phyloP scores from a whole-genome alignment of 2,113 vertebrate genomes.

The Megalops atlanticus region DNA sequence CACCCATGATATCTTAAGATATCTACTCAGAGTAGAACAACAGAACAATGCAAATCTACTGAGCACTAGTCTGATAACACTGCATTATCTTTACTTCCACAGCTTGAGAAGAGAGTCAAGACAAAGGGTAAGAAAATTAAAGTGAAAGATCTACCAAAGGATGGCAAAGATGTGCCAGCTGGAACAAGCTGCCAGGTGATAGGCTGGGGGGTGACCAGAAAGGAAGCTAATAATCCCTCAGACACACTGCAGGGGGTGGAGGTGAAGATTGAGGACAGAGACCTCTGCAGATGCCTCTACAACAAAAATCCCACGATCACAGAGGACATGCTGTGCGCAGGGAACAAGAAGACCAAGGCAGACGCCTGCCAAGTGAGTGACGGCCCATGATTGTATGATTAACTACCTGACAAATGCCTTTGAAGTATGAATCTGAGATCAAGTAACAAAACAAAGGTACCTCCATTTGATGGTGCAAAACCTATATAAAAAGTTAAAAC shows the following conservation, averaged over 20 bases:
- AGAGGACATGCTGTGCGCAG: slow-evolving; percentile 50
- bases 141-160: slow-evolving; percentile 25
- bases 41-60: not conserved
- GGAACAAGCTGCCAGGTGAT: slow-evolving; percentile 43
- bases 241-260: slow-evolving; percentile 42
- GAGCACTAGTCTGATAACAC: not conserved
- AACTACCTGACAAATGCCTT: too few species aligned
- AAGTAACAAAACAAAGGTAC: too few species aligned
- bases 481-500: too few species aligned
- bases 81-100: not conserved
- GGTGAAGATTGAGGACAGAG: slow-evolving; percentile 37
- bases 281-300: slow-evolving; percentile 37
- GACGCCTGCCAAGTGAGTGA: slow-evolving; percentile 45
- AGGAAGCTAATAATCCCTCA: fast-evolving
- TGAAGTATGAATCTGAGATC: too few species aligned
- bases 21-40: too few species aligned
- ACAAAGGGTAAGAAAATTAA: slow-evolving; percentile 28
- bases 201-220: slow-evolving; percentile 39
- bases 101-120: slow-evolving; percentile 42
- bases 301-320: slow-evolving; percentile 31
- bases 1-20: too few species aligned
- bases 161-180: slow-evolving; percentile 13
- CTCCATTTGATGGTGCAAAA: too few species aligned
- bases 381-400: too few species aligned
- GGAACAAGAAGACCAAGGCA: slow-evolving; percentile 23